Base-by-base conservation (phyloP, 2,797 vertebrate species). In the Paramormyrops hopkinsi region DNA sequence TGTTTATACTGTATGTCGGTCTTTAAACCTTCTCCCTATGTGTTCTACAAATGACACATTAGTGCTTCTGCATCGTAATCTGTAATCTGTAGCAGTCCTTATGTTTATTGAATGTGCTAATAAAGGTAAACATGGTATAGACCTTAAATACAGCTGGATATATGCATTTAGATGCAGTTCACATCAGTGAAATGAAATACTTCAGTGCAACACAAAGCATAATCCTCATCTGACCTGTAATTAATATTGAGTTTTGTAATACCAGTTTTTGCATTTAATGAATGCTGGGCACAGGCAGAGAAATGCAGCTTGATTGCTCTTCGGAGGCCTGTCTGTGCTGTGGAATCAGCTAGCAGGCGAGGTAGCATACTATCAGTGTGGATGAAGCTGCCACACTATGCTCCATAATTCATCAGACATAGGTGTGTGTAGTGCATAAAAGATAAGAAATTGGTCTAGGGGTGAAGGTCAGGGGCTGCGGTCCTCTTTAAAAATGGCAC, bases 371-470 rank as follows among this genome's bases (percentile, higher is more conserved):
- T 48, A 59, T 79, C 85, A 33, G 4, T 54, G 85, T 50, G 50
- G 22, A 89, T 19, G 48, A 50, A 50, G 37, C 62, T 44, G 89
- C 48, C 11, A 76, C 46, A 8, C 87, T 54, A 11, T n/a, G 84
- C 88, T 89, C 88, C 46, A 50, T 92, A 89, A 93, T 92, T 91
- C 90, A 92, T 91, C 14, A 86, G 25, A 86, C 51, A 17, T 56
- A 53, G 50, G 44, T 83, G 50, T 29, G 3, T 53, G 85, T 54
- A 54, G 85, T 54, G 51, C 25, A 53, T 53, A 37, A 22, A 33
- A 53, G 51, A 86, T 86, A 41, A 86, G 51, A 50, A 50, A 29
- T 9, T 76, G 25, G 85, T 22, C 12, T 33, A 25, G 51, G 51
- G 22, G 48, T 86, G 50, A 59, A 88, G 87, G 25, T 88, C 59